A percentile compares a stretch with the other conserved stretches of the same genome.
phyloP scores from a whole-genome alignment of 2,888 invertebrate genomes.

The Ennomos fuscantarius region DNA sequence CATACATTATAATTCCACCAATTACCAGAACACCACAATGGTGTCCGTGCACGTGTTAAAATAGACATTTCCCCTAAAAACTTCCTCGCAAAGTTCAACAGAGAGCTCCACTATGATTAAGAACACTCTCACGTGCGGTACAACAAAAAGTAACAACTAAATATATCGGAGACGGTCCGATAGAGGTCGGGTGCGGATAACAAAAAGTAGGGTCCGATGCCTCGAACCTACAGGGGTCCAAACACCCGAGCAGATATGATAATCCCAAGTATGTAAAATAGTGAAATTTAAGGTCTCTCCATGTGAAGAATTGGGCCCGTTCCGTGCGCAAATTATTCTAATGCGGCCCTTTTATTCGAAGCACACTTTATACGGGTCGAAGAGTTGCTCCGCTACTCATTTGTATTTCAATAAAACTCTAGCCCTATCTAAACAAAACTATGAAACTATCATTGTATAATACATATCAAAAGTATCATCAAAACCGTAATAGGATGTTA shows the following conservation, averaged over 20 bases:
- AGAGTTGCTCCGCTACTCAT: constrained; percentile 72
- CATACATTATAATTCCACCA: no score
- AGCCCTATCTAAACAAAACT: constrained; percentile 81
- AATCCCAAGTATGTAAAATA: constrained; percentile 84
- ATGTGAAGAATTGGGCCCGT: constrained; percentile 84
- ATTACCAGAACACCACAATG: not conserved
- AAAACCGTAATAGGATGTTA: constrained; percentile 57
- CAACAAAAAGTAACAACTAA: constrained; percentile 85
- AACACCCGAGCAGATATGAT: constrained; percentile 81
- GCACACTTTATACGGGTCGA: constrained; percentile 75
- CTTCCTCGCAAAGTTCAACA: constrained; percentile 54
- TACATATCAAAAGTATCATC: constrained; percentile 26
- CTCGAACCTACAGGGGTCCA: constrained; percentile 60
- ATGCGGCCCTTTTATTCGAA: constrained; percentile 83
- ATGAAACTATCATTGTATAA: constrained; percentile 50
- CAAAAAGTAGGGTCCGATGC: constrained; percentile 74
- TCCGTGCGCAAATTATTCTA: constrained; percentile 82
- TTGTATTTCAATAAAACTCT: constrained; percentile 84
- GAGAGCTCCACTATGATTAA: constrained; percentile 66
- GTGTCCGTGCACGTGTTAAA: constrained; percentile 36
- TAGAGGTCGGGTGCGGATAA: constrained; percentile 79
- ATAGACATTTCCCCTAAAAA: constrained; percentile 48
- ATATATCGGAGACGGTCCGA: constrained; percentile 81
- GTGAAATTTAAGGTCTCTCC: constrained; percentile 84
- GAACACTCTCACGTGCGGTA: constrained; percentile 78